Percentiles rank a stretch among this genome's conserved stretches.
These are phyloP conservation scores for Monarcha castaneiventris DNA, from an alignment of 2,113 vertebrate genomes.

Conservation along the genomic window DNA sequence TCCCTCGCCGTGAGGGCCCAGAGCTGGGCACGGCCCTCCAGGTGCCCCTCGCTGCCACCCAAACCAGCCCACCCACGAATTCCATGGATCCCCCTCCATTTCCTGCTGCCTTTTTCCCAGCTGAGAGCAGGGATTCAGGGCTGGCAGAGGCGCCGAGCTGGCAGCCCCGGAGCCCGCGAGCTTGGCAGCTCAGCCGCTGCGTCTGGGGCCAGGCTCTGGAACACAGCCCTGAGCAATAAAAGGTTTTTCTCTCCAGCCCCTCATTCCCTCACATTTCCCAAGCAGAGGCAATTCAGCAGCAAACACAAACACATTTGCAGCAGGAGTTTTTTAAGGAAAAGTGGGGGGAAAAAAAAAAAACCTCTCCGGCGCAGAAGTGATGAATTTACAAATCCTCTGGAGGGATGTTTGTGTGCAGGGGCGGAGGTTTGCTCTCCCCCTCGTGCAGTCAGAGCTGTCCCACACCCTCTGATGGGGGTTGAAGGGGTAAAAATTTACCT, in stretches of 20 bases:
- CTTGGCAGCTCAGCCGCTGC: conserved; percentile 3
- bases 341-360: no score
- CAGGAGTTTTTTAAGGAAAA: neutral
- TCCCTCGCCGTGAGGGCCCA: neutral
- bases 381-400: neutral
- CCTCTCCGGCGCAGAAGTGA: neutral
- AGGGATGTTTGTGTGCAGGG: neutral
- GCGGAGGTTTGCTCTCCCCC: neutral
- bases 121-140: neutral
- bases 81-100: neutral
- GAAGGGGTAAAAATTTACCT: conserved; percentile 71
- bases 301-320: neutral
- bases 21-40: neutral
- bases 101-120: neutral
- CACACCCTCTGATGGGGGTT: neutral
- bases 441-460: neutral
- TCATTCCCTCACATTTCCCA: neutral
- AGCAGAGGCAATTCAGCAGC: neutral
- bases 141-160: neutral
- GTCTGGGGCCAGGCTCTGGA: neutral
- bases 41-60: neutral
- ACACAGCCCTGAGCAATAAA: conserved; percentile 12
- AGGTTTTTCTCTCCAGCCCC: neutral
- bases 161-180: neutral
- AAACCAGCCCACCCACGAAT: neutral